Evolutionary conservation across 2,797 vertebrate genomes (phyloP).

Genomic region (Scleropages formosus): DNA sequence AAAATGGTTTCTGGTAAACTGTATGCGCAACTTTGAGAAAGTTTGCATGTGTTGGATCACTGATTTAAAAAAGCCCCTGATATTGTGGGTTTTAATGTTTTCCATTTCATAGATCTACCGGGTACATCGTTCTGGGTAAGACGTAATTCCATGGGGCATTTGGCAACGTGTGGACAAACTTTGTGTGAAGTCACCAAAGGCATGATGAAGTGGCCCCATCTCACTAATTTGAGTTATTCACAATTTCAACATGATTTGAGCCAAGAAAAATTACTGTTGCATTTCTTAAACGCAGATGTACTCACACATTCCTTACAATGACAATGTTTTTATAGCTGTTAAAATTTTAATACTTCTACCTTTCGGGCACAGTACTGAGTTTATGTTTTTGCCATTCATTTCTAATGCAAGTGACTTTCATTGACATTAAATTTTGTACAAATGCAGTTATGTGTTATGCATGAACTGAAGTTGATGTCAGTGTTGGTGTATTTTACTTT

Average conservation of each 20-base stretch:
- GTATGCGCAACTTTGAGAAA: constrained; percentile 2
- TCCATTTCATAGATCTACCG: neutral
- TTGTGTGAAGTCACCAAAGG: neutral
- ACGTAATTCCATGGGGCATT: neutral
- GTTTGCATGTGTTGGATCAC: constrained; percentile 21
- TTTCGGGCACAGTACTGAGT: constrained; percentile 33
- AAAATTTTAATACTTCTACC: constrained; percentile 34
- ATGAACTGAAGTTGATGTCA: constrained; percentile 43
- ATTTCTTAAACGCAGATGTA: constrained; percentile 3
- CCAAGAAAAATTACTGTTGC: neutral
- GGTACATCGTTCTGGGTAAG: constrained; percentile 3
- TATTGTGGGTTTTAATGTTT: constrained; percentile 15
- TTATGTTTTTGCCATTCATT: constrained; percentile 35
- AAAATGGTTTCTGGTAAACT: neutral
- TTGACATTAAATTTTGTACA: constrained; percentile 46
- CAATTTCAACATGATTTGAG: neutral
- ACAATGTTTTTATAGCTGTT: constrained; percentile 30
- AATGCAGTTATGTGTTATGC: constrained; percentile 45
- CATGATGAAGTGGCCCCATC: neutral
- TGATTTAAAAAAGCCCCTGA: neutral
- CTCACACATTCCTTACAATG: constrained; percentile 35
- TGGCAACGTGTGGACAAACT: neutral
- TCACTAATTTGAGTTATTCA: too few relatives aligned
- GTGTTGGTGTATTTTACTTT: constrained; percentile 45
- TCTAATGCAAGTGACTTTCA: constrained; percentile 38